Evolutionary conservation across 2,797 vertebrate species (phyloP).

Genomic region (Phrynocephalus vlangalii): DNA sequence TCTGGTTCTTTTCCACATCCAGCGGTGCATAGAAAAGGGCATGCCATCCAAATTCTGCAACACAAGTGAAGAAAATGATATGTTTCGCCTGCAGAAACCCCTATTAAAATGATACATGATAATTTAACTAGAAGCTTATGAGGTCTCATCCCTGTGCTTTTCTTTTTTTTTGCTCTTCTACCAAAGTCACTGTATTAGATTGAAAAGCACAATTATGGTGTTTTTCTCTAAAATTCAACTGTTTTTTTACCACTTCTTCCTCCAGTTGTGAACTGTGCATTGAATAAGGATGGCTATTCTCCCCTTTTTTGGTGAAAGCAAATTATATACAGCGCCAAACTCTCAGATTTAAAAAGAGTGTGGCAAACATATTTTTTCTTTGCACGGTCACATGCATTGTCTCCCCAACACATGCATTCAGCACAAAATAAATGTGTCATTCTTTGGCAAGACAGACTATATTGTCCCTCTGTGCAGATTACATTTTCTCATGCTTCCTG

Average conservation of each 20-base stretch:
- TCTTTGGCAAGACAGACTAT: not conserved
- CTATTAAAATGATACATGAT: slow-evolving; percentile 40
- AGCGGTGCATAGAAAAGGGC: slow-evolving; percentile 7
- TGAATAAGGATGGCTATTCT: slow-evolving; percentile 4
- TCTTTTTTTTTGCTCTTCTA: slow-evolving; percentile 6
- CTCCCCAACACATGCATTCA: not conserved
- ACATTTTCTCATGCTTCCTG: not conserved
- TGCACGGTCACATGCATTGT: not conserved
- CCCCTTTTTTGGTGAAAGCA: not conserved
- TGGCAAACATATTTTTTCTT: not conserved
- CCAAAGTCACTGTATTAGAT: not conserved
- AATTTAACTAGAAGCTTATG: slow-evolving; percentile 20
- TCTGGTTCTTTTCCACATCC: slow-evolving; percentile 9
- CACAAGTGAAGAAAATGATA: slow-evolving; percentile 6
- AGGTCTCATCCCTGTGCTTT: slow-evolving; percentile 13
- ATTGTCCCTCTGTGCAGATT: not conserved
- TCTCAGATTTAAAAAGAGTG: not conserved
- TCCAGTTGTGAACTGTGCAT: not conserved
- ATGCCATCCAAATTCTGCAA: slow-evolving; percentile 24
- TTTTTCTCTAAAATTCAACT: not conserved
- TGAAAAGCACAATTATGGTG: not conserved
- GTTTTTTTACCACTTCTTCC: not conserved
- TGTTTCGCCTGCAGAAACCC: slow-evolving; percentile 23
- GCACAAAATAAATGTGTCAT: not conserved
- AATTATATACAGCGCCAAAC: not conserved